These are phyloP conservation scores for Phoxinus dragarum DNA, from an alignment of 2,797 vertebrate genomes.

Conservation along the genomic window DNA sequence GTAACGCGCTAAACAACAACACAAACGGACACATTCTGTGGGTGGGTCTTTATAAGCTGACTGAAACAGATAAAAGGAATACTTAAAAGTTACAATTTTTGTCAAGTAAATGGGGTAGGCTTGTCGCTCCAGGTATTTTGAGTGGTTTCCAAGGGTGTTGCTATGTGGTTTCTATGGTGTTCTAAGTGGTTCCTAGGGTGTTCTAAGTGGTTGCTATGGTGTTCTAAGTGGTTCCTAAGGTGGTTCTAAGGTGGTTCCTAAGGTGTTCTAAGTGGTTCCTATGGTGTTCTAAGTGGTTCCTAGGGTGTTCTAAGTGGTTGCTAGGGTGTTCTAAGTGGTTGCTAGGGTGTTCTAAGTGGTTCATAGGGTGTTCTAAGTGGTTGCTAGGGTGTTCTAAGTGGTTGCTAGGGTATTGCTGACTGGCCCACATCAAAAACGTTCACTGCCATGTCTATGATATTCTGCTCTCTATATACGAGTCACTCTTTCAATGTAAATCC, in stretches of 20 bases:
- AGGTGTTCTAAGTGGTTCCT: no score
- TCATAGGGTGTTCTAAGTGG: background rate
- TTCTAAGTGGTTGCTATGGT: background rate
- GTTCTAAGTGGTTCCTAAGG: background rate
- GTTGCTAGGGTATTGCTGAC: background rate
- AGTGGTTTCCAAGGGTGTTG: background rate
- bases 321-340: no score
- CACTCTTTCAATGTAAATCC: background rate
- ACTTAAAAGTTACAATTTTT: no score
- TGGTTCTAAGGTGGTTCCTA: no score
- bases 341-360: background rate
- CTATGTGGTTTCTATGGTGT: background rate
- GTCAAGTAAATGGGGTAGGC: background rate
- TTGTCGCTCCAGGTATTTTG: background rate
- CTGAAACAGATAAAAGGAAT: background rate
- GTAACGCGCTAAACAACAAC: background rate
- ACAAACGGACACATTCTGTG: slow-evolving; percentile 10
- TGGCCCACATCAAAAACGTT: background rate
- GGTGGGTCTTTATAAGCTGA: slow-evolving; percentile 5
- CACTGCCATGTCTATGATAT: background rate
- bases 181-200: background rate
- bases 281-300: no score
- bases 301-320: no score
- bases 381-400: background rate
- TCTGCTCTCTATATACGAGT: background rate